Evolutionary conservation across 2,113 vertebrate genomes (phyloP).

Genomic region (Heterochromis multidens): DNA sequence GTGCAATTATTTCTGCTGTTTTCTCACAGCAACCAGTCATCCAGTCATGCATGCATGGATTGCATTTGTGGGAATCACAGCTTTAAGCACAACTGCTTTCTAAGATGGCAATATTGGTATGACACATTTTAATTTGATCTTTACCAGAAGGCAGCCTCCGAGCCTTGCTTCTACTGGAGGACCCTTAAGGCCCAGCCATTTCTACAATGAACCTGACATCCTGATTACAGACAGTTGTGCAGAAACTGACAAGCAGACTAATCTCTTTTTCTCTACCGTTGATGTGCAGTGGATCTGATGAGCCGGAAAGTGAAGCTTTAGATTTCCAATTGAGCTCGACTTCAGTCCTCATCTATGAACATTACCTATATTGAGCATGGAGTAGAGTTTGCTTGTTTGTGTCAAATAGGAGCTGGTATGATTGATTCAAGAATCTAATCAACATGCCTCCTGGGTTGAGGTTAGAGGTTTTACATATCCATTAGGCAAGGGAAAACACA

Average conservation of each 20-base stretch:
- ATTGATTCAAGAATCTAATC: background rate
- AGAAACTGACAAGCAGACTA: conserved; percentile 13
- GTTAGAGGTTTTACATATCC: background rate
- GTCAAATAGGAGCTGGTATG: background rate
- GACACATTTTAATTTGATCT: conserved; percentile 58
- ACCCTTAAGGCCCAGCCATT: conserved; percentile 3
- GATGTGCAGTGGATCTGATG: conserved; percentile 1
- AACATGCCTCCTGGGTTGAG: background rate
- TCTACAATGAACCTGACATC: conserved; percentile 49
- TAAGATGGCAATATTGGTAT: conserved; percentile 25
- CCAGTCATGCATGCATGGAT: conserved; percentile 1
- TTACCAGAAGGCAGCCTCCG: conserved; percentile 8
- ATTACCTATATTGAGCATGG: background rate
- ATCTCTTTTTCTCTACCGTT: background rate
- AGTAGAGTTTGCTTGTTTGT: background rate
- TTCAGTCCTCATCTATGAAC: background rate
- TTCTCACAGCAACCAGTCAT: background rate
- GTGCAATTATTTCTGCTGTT: background rate
- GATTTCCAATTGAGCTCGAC: background rate
- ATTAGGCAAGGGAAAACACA: background rate
- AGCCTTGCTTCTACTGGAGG: conserved; percentile 21
- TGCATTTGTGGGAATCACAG: conserved; percentile 5
- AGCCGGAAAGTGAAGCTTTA: background rate
- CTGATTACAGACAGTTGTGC: conserved; percentile 46
- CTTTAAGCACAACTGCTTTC: conserved; percentile 34